Conservation (phyloP, 2,113 vertebrate species). For the Acrocephalus arundinaceus region DNA sequence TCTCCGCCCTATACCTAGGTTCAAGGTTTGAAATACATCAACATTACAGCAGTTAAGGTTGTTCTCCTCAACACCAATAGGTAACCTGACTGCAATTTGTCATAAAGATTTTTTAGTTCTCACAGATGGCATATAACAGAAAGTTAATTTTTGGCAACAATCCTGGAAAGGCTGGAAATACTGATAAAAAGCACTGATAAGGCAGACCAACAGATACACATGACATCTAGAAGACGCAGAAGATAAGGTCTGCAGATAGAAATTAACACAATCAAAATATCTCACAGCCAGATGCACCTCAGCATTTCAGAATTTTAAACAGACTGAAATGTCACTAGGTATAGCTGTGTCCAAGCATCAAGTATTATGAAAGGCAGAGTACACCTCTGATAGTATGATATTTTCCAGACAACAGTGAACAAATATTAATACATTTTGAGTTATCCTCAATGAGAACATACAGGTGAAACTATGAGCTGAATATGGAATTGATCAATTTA, state of each 20-base stretch:
- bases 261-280: not conserved
- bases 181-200: not conserved
- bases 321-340: not conserved
- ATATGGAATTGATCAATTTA: slow-evolving; percentile 53
- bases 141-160: not conserved
- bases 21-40: not conserved
- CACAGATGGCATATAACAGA: not conserved
- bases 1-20: not conserved
- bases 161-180: not conserved
- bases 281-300: not conserved
- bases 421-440: not conserved
- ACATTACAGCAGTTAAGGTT: not conserved
- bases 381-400: not conserved
- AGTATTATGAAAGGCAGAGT: not conserved
- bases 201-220: not conserved
- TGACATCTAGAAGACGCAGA: not conserved
- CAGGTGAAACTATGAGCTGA: slow-evolving; percentile 34
- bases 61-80: not conserved
- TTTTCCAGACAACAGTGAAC: not conserved
- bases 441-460: not conserved
- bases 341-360: not conserved
- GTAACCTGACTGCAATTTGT: not conserved
- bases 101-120: not conserved
- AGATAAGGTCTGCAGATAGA: not conserved
- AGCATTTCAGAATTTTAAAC: not conserved